Base-by-base conservation (phyloP, 1,140 invertebrate genomes). In the Papilio helenus region DNA sequence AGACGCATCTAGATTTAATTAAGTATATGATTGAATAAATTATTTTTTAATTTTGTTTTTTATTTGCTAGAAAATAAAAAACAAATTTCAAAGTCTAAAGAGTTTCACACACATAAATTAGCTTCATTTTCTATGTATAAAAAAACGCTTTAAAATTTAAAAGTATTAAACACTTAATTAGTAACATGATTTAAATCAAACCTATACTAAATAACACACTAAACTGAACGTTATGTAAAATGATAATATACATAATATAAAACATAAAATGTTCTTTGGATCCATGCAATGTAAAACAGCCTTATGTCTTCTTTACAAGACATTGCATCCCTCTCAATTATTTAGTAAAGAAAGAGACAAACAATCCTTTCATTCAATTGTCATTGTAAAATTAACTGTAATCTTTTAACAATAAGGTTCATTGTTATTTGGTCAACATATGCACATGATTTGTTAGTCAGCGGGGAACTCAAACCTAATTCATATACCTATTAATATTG, bases 401-500 rank as follows among this genome's bases (percentile, higher is more conserved):
- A 34, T 68, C 0, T 1, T 0, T 68, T 29, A 2, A 12, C 12
- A 68, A 29, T 68, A 68, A 68, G 61, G 61, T 72, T 72, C 14
- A 77, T 39, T 77, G 55, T 65, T 65, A 76, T 55, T 61, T 12
- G 29, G 72, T 23, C 34, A 39, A 26, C 44, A 79, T 58, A 14
- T 49, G 4, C 77, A 58, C n/a, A 73, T 49, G 44, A 65, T 7
- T 23, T 76, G 81, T 89, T 89, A 91, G 84, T 85, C 83, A 87
- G 74, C 14, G 58, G 68, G 83, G 86, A 87, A 92, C 87, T 77
- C 81, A 89, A 83, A 88, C 86, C 81, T 83, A 87, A 23, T 65
- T 83, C 46, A 82, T 81, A 87, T 96, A 97, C 97, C 97, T 96
- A 97, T 96, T 90, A 96, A 95, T 93, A 97, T 96, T 87, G 96